Conservation (phyloP, 2,888 invertebrate species). For the Phengaris arion region DNA sequence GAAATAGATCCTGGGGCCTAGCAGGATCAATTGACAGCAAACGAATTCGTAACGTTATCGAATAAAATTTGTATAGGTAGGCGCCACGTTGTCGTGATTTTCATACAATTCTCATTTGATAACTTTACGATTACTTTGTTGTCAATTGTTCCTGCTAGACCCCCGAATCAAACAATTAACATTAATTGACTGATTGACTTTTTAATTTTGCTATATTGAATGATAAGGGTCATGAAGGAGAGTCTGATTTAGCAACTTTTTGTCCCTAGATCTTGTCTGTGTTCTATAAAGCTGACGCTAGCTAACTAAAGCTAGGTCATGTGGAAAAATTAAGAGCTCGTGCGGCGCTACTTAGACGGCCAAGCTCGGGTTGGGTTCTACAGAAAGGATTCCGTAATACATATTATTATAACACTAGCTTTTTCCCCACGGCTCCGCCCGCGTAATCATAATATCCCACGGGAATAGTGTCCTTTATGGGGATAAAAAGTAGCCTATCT, state of each 20-base stretch:
- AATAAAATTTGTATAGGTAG: too few relatives aligned
- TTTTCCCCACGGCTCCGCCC: too few relatives aligned
- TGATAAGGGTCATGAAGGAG: not conserved
- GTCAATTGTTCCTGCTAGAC: not conserved
- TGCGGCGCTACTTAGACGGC: not conserved
- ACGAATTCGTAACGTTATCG: too few relatives aligned
- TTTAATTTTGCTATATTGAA: not conserved
- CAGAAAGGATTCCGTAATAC: not conserved
- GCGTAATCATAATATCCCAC: too few relatives aligned
- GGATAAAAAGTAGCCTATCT: too few relatives aligned
- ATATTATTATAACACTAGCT: not conserved
- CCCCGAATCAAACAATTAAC: not conserved
- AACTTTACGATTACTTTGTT: too few relatives aligned
- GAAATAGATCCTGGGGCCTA: too few relatives aligned
- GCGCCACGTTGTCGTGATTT: too few relatives aligned
- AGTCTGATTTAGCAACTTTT: not conserved
- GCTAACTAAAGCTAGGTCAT: not conserved
- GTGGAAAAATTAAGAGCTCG: constrained; percentile 19
- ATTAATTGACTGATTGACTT: constrained; percentile 13
- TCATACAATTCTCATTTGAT: too few relatives aligned
- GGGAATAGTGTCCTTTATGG: too few relatives aligned
- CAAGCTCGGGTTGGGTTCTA: not conserved
- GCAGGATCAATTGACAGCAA: too few relatives aligned
- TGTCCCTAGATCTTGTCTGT: constrained; percentile 1
- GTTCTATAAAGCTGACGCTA: constrained; percentile 15